phyloP scores from a whole-genome alignment of 1,140 invertebrate species.

The Vanessa atalanta region DNA sequence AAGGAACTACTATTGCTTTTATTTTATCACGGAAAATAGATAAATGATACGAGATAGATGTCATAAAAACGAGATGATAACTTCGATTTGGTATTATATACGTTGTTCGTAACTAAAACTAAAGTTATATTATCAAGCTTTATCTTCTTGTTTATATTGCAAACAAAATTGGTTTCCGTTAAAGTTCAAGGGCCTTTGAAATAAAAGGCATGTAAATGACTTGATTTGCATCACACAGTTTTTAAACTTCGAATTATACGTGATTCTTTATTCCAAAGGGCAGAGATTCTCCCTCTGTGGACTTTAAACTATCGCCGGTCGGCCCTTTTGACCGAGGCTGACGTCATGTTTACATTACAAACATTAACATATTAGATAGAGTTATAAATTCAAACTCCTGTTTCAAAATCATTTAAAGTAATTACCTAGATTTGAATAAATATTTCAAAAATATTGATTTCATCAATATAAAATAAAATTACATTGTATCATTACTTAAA shows the following conservation, averaged over 20 bases:
- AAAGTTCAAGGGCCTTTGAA: slow-evolving; percentile 40
- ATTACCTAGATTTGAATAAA: no score
- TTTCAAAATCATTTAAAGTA: no score
- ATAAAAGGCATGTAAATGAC: slow-evolving; percentile 63
- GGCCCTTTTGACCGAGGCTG: not conserved
- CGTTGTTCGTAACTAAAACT: not conserved
- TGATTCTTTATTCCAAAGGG: slow-evolving; percentile 10
- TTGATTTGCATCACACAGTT: slow-evolving; percentile 60
- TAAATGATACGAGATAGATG: not conserved
- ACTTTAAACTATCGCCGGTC: slow-evolving; percentile 16
- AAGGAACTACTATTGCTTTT: no score
- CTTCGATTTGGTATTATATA: no score
- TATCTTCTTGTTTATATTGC: not conserved
- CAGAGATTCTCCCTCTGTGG: not conserved
- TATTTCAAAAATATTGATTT: no score
- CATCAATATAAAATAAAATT: no score
- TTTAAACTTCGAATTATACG: slow-evolving; percentile 17
- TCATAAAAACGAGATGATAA: not conserved
- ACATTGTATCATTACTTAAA: no score
- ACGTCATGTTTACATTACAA: not conserved
- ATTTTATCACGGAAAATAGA: no score
- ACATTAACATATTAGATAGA: no score
- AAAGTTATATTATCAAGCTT: not conserved
- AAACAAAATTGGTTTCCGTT: not conserved
- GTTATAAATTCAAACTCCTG: no score